These are phyloP conservation scores for Coilia nasus DNA, from an alignment of 2,797 vertebrate genomes.

Conservation along the genomic window DNA sequence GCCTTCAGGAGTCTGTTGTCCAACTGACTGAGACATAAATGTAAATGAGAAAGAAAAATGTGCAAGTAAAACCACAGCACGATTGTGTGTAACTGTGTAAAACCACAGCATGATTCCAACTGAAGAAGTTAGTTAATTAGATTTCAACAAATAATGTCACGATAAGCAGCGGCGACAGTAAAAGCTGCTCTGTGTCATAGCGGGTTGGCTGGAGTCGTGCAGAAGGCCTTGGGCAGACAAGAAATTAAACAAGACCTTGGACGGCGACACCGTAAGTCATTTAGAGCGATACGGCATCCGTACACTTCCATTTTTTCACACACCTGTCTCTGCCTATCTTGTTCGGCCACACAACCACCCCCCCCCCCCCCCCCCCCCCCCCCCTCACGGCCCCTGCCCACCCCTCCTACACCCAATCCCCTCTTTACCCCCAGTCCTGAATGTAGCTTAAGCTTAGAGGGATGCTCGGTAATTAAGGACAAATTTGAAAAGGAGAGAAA, in stretches of 20 bases:
- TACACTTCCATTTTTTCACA: neutral
- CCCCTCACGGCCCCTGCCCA: too few species aligned
- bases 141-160: neutral
- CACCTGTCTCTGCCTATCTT: neutral
- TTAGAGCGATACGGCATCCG: neutral
- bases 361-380: neutral
- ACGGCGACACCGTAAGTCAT: neutral
- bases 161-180: neutral
- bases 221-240: neutral
- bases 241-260: neutral
- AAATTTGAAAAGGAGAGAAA: constrained; percentile 8
- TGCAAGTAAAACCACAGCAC: neutral
- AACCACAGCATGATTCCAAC: neutral
- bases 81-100: neutral
- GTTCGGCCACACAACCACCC: too few species aligned
- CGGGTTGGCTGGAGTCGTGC: neutral
- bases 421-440: neutral
- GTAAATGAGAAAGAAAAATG: neutral
- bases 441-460: neutral
- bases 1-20: neutral
- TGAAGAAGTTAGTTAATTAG: neutral
- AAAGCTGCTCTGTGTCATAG: neutral
- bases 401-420: too few species aligned
- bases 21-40: too few species aligned
- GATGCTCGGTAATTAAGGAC: neutral